phyloP scores from a whole-genome alignment of 2,113 vertebrate species.

The Passer domesticus region DNA sequence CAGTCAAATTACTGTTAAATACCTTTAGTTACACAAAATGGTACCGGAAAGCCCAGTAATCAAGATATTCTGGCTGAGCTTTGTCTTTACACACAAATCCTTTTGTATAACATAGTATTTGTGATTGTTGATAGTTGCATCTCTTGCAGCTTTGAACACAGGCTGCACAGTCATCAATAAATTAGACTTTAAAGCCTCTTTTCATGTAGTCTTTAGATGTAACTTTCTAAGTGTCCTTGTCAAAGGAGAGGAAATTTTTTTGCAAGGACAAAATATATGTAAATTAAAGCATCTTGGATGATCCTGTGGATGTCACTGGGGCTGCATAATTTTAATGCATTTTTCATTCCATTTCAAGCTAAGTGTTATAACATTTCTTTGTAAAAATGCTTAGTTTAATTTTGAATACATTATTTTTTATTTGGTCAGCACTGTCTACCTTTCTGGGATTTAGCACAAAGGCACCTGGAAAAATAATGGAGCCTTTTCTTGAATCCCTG shows the following conservation, averaged over 20 bases:
- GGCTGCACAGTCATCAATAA: neutral
- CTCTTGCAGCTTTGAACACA: neutral
- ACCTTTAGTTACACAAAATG: neutral
- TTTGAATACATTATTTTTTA: constrained; percentile 15
- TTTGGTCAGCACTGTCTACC: neutral
- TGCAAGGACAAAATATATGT: neutral
- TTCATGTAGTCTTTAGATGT: neutral
- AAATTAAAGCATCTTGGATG: neutral
- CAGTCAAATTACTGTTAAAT: neutral
- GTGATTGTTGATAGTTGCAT: neutral
- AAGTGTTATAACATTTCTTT: neutral
- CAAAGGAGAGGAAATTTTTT: neutral
- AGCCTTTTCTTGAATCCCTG: neutral
- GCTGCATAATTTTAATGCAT: neutral
- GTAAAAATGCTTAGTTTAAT: neutral
- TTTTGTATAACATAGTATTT: neutral
- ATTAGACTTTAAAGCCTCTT: neutral
- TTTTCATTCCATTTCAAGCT: neutral
- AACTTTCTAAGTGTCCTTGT: neutral
- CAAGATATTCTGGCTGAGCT: neutral
- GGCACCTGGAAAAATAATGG: neutral
- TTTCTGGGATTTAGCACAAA: constrained; percentile 27
- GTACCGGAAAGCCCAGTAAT: neutral
- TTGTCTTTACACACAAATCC: neutral
- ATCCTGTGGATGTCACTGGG: neutral